Evolutionary conservation across 1,140 invertebrate genomes (phyloP), one percentile per base, ranked within the genome.

Genomic region (Leptinotarsa defecta): DNA sequence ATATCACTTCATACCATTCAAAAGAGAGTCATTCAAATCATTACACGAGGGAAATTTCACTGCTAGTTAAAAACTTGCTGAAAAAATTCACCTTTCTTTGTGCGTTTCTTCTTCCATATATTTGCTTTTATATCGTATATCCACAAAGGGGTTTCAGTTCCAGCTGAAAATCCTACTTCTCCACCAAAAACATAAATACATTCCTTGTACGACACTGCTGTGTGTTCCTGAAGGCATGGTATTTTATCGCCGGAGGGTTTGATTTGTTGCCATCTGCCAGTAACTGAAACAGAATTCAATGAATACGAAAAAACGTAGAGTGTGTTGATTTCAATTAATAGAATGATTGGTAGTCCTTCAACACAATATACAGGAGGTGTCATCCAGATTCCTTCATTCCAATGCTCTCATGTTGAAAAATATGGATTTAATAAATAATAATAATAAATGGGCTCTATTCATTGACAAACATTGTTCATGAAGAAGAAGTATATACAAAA

Each of bases 111-210:
- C 73, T 91, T 88, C 92, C 92, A 93, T n/a, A 82, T 84, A 77
- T 92, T 90, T 3, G 84, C 88, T 91, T 91, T 90, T 22, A 95
- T 90, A 79, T 94, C 91, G 81, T 95, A 94, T 74, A 94, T 91
- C 95, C 95, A 97, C 1, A 97, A 88, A 15, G 95, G 94, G 0
- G 94, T 95, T 85, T 96, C 94, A 62, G 90, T 92, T 49, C 89
- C 90, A 34, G 91, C 89, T 17, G 92, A 92, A 86, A 95, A 93
- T 24, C 94, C 92, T 11, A 96, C 90, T 82, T 96, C 94, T 1
- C 95, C 96, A 0, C 96, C 96, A 87, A 97, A 97, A 52, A 97
- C 91, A 82, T 96, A 95, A 43, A 97, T 88, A 73, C 88, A 89
- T 77, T 91, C 89, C 81, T 90, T 90, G 85, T 93, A 91, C n/a